Evolutionary conservation across 1,140 invertebrate genomes (phyloP).

Genomic region (Coboldia fuscipes): DNA sequence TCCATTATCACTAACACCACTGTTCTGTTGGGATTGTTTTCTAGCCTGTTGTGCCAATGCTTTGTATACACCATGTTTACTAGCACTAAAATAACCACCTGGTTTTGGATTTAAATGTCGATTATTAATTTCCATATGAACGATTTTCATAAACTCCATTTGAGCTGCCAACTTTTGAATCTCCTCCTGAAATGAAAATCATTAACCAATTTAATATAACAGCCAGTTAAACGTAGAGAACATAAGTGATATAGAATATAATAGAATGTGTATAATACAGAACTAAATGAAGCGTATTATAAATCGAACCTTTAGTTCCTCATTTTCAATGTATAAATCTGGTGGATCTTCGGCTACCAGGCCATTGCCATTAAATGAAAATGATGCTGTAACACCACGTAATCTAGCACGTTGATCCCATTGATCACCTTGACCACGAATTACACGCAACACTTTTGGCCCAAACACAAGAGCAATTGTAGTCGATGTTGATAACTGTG

Average conservation of each 20-base stretch:
- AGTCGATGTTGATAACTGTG: constrained; percentile 66
- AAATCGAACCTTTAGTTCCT: constrained; percentile 79
- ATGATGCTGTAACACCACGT: constrained; percentile 58
- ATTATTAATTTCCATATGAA: constrained; percentile 81
- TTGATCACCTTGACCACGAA: constrained; percentile 63
- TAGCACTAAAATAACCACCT: constrained; percentile 49
- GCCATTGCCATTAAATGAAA: constrained; percentile 61
- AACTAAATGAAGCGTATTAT: no score
- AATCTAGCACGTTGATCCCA: constrained; percentile 63
- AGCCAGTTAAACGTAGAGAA: no score
- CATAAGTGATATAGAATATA: no score
- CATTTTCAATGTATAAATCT: constrained; percentile 73
- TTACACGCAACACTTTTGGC: constrained; percentile 61
- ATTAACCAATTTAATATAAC: not conserved
- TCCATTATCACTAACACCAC: constrained; percentile 5
- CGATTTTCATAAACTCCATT: constrained; percentile 83
- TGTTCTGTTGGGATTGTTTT: constrained; percentile 4
- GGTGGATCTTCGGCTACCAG: constrained; percentile 54
- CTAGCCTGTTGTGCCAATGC: constrained; percentile 18
- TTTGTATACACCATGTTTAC: constrained; percentile 15
- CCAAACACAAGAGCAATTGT: constrained; percentile 69
- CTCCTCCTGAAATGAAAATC: constrained; percentile 40
- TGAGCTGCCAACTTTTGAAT: constrained; percentile 75
- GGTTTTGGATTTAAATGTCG: constrained; percentile 63
- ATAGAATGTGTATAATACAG: no score